Conservation (phyloP, 1,140 invertebrate species). For the Epicauta chinensis region DNA sequence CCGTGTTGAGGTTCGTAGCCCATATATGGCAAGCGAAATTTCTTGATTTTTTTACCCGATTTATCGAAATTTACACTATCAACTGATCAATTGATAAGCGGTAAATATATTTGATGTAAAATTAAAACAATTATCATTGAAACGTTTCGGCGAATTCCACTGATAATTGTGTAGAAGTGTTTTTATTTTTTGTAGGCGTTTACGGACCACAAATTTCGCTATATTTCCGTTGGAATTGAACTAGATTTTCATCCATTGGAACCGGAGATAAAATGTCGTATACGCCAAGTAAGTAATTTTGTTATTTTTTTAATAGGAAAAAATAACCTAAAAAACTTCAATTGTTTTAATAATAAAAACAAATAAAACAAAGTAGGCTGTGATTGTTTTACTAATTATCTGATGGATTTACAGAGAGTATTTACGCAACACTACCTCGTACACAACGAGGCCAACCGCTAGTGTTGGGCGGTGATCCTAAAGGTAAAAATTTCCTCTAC, state of each 20-base stretch:
- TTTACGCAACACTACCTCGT: slow-evolving; percentile 87
- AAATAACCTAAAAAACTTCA: background rate
- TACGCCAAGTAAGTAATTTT: slow-evolving; percentile 4
- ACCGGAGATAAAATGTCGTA: slow-evolving; percentile 4
- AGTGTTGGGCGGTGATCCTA: slow-evolving; percentile 90
- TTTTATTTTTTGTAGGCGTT: background rate
- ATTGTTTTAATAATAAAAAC: too few species aligned
- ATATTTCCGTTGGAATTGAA: background rate
- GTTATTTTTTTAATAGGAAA: background rate
- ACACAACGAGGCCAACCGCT: slow-evolving; percentile 89
- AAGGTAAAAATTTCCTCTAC: slow-evolving; percentile 96
- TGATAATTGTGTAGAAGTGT: background rate
- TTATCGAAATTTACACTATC: background rate
- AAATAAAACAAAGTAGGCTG: too few species aligned
- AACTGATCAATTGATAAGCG: too few species aligned
- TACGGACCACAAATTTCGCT: slow-evolving; percentile 2
- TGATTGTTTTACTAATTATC: background rate
- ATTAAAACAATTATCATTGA: too few species aligned
- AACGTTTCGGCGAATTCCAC: too few species aligned
- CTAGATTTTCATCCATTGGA: background rate
- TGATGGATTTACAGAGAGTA: slow-evolving; percentile 66
- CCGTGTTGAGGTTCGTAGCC: too few species aligned
- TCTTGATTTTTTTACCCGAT: background rate
- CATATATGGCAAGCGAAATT: too few species aligned
- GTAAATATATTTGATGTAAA: too few species aligned